Evolutionary conservation across 2,113 vertebrate species (phyloP).

Genomic region (Scomber scombrus): DNA sequence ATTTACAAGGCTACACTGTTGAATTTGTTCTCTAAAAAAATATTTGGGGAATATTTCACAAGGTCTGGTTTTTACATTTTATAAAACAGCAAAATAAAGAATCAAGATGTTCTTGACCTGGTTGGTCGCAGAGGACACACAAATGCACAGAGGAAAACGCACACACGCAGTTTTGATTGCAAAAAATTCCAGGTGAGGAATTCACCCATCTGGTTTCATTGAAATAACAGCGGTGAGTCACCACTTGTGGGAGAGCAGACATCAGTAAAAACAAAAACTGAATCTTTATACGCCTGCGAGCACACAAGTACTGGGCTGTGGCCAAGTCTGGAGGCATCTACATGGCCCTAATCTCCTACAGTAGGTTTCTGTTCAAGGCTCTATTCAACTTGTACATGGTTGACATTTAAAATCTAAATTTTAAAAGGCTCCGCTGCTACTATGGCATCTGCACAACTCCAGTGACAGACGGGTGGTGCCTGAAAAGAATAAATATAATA

Average conservation of each 20-base stretch:
- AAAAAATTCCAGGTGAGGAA: not conserved
- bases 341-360: slow-evolving; percentile 1
- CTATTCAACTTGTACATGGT: not conserved
- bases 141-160: not conserved
- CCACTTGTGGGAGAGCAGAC: not conserved
- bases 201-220: slow-evolving; percentile 4
- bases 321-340: slow-evolving; percentile 3
- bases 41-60: not conserved
- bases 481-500: not conserved
- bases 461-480: not conserved
- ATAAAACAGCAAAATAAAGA: not conserved
- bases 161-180: not conserved
- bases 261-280: not conserved
- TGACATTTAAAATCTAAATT: slow-evolving; percentile 22
- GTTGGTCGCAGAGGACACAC: not conserved
- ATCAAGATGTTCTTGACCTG: not conserved
- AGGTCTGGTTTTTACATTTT: not conserved
- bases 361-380: slow-evolving; percentile 10
- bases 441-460: not conserved
- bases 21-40: not conserved
- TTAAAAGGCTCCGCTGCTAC: not conserved
- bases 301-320: not conserved
- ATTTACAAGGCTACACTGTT: not conserved
- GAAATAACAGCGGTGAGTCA: slow-evolving; percentile 14
- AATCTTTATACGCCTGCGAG: not conserved